phyloP scores from a whole-genome alignment of 2,888 invertebrate species.

The Plusia festucae region DNA sequence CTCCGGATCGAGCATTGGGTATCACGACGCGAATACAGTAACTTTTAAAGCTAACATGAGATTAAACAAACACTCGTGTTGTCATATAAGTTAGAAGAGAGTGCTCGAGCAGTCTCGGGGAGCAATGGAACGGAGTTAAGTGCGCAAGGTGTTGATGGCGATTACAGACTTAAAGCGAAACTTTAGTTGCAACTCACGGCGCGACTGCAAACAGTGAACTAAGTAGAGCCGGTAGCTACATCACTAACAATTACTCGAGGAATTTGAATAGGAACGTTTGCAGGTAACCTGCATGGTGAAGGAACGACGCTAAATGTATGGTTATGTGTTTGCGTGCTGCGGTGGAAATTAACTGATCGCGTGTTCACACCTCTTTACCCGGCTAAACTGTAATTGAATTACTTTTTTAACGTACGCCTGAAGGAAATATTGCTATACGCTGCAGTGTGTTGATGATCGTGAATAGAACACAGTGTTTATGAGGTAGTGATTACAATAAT shows the following conservation, averaged over 20 bases:
- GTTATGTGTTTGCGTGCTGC: slow-evolving; percentile 58
- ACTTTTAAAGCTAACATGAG: slow-evolving; percentile 39
- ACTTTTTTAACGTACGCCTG: slow-evolving; percentile 55
- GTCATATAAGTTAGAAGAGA: slow-evolving; percentile 35
- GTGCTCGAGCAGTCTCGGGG: slow-evolving; percentile 29
- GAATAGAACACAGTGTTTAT: neutral
- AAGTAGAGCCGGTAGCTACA: slow-evolving; percentile 23
- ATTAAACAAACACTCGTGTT: slow-evolving; percentile 19
- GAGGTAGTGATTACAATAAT: too few species aligned
- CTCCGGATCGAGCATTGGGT: slow-evolving; percentile 18
- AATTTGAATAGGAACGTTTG: slow-evolving; percentile 16
- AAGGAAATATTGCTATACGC: slow-evolving; percentile 26
- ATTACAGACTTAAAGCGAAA: slow-evolving; percentile 43
- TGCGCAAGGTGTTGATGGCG: slow-evolving; percentile 39
- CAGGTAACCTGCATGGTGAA: slow-evolving; percentile 8
- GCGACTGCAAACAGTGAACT: slow-evolving; percentile 17
- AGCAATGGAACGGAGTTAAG: slow-evolving; percentile 29
- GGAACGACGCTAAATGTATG: slow-evolving; percentile 31
- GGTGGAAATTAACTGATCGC: slow-evolving; percentile 59
- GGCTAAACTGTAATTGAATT: slow-evolving; percentile 63
- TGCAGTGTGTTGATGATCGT: slow-evolving; percentile 14
- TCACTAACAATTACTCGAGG: slow-evolving; percentile 18
- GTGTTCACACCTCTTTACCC: slow-evolving; percentile 69
- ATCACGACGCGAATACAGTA: slow-evolving; percentile 27
- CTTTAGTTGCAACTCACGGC: slow-evolving; percentile 29